Evolutionary conservation across 2,113 vertebrate genomes (phyloP).

Genomic region (Dipodomys spectabilis): DNA sequence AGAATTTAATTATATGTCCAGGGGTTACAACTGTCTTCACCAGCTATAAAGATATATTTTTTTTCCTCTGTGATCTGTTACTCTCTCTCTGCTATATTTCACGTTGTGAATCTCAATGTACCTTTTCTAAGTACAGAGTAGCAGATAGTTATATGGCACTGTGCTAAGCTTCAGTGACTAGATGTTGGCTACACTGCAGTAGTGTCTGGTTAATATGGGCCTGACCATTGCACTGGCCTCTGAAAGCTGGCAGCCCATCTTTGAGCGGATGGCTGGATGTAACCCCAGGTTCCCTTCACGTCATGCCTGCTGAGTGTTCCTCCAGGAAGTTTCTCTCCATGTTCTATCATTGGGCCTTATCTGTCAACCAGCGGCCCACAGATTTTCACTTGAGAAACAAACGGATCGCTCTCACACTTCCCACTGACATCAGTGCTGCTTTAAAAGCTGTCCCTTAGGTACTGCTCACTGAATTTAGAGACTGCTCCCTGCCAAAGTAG

Average conservation of each 20-base stretch:
- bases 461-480: slow-evolving; percentile 10
- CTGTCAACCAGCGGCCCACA: not conserved
- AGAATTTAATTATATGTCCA: slow-evolving; percentile 59
- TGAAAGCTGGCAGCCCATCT: not conserved
- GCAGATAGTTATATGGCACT: not conserved
- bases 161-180: not conserved
- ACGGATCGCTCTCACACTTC: not conserved
- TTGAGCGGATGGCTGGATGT: not conserved
- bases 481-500: not conserved
- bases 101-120: slow-evolving; percentile 1
- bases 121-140: not conserved
- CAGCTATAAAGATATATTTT: not conserved
- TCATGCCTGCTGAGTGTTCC: not conserved
- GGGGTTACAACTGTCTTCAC: slow-evolving; percentile 37
- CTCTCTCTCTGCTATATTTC: slow-evolving; percentile 2
- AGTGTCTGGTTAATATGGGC: not conserved
- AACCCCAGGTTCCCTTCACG: not conserved
- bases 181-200: not conserved
- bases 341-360: not conserved
- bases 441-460: slow-evolving; percentile 11
- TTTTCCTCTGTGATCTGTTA: not conserved
- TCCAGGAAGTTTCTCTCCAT: not conserved
- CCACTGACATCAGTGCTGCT: not conserved
- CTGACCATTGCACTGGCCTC: no score
- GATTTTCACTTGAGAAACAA: not conserved